Evolutionary conservation across 2,888 invertebrate species (phyloP), one percentile per base, ranked within the genome.

Genomic region (Leucophenga montana): DNA sequence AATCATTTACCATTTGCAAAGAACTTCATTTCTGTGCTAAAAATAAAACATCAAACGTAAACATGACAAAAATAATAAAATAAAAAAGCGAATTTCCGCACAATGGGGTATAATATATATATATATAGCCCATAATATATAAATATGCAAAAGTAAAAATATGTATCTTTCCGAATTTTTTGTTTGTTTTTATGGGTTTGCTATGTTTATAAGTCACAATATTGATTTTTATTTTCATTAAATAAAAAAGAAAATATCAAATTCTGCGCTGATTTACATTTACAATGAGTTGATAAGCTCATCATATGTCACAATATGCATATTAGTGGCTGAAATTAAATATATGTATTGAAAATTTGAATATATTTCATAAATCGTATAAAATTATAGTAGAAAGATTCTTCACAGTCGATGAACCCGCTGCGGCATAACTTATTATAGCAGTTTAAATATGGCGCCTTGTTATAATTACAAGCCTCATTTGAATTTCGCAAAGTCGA

Each of bases 231-330:
- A 1, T 54, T 5, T 65, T 66, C 65, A 48, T 76, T 72, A 67
- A 61, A 16, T 22, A 22, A 22, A 56, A 59, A 61, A 54, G 69
- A 22, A 56, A 22, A 59, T 56, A 54, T 70, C 8, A 39, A 39
- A 39, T 39, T 11, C 8, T 46, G 16, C 65, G 72, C 72, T 76
- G 83, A 81, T 81, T 81, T 84, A 83, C 81, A 81, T 81, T 84
- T 79, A 74, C 77, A 84, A 83, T 83, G 18, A 56, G 56, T 22
- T 27, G 6, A 22, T 18, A 22, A 56, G 13, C 18, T 56, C 11
- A 14, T 20, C 14, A 22, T 11, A 0, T 8, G 18, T 14, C 1
- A 50, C 13, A 50, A 50, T n/a, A 6, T 50, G 6, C 18, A 13
- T 53, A 20, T 18, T 48, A 9, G 16, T 3, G 20, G 16, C 18